Evolutionary conservation across 2,797 vertebrate species (phyloP), one percentile per base, ranked within the genome.

Genomic region (Danio aesculapii): DNA sequence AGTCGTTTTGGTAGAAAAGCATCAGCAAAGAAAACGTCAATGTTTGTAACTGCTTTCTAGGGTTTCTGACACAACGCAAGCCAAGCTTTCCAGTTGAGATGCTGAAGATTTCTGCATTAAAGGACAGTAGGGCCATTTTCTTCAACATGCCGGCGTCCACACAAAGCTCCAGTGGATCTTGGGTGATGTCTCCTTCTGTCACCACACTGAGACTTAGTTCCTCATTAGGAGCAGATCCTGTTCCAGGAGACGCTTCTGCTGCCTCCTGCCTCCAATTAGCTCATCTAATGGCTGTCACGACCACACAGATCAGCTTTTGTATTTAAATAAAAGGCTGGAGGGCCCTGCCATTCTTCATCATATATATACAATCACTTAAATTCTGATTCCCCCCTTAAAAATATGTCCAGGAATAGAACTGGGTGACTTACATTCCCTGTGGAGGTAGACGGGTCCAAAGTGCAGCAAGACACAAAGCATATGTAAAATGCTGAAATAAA

Each of bases 231-330:
- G 85, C 88, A 89, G 89, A 91, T 91, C 88, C 86, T 86, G 79
- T 85, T 89, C 92, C 91, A 90, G 89, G 92, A 91, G 92, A 90
- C 87, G 88, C 92, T 90, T 88, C 92, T 93, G 87, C 86, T 84
- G 88, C 88, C 90, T 91, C 92, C 91, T 90, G 92, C 88, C 91
- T 92, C 93, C 92, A 93, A 94, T 94, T 93, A 95, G 90, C 90
- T 91, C 87, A 86, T 89, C 90, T 91, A 90, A 89, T 89, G 90
- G 90, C 90, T 93, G 92, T 93, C 89, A 58, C 12, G 43, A 91
- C 88, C 82, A 85, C 91, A 92, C 92, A 89, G 92, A 91, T 91
- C 89, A 69, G 91, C 91, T 93, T 93, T 93, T 91, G 93, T 90
- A 91, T 92, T 92, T 90, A 79, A 92, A 90, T 88, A 72, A 58